Base-by-base conservation (phyloP, 1,140 invertebrate genomes). In the Carcinoscorpius rotundicauda region DNA sequence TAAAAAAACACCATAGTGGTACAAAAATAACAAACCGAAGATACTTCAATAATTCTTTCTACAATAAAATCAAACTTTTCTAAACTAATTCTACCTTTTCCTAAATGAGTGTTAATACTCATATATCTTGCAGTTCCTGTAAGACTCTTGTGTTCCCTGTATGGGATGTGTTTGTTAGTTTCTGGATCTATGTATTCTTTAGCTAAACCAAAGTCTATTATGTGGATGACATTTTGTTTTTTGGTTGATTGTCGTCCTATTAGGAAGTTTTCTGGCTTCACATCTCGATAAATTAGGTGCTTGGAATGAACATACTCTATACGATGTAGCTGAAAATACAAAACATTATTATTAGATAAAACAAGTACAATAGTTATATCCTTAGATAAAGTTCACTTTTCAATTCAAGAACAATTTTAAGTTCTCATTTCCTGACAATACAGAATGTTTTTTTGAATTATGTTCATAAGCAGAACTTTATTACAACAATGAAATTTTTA, bases 131-230 rank as follows among this genome's bases (percentile, higher is more conserved):
- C 96, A 70, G 97, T 85, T 52, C 84, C 84, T 63, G 97, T 99
- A 74, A 99, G 84, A 78, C 93, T 97, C 82, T 99, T 99, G 83
- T 99, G 95, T 84, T 99, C 97, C 84, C 95, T 88, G 82, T 98
- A 99, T 73, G 96, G 95, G 84, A 99, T 99, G 83, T 99, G 97
- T 83, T 97, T 98, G 84, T 97, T 94, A 79, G 91, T 95, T 85
- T 98, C 95, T 83, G 96, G 88, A 83, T 99, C 96, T 84, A 99
- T 98, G 82, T 99, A 99, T 85, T 98, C 96, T 86, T 98, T 99
- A 77, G 96, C 96, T 83, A 99, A 85, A 80, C 97, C 97, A 85
- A 99, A 98, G 86, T 98, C 96, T 83, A 99, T 98, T 82, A 99
- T 98, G 83, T 99, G 93, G 79, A 99, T 97, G 79, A 95, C 87